These are phyloP conservation scores for Micropoecilia bifurca DNA, from an alignment of 2,797 vertebrate species.

Conservation along the genomic window DNA sequence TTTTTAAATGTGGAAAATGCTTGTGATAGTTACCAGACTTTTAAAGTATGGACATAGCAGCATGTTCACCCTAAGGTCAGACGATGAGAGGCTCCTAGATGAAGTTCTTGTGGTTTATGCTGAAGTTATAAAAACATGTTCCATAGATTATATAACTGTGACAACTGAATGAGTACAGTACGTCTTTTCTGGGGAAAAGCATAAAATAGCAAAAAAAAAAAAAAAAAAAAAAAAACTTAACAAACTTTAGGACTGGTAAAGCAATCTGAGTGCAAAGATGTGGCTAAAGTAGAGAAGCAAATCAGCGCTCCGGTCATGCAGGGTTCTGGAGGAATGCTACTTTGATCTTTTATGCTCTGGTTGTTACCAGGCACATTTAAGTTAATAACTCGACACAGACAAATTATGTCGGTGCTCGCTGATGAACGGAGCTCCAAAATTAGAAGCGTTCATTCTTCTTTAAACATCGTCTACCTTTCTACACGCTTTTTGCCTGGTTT, in stretches of 20 bases:
- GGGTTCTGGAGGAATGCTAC: not conserved
- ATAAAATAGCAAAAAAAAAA: too few species aligned
- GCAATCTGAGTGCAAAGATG: not conserved
- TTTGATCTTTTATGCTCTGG: not conserved
- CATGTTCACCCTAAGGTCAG: not conserved
- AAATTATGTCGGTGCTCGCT: not conserved
- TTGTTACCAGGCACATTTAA: not conserved
- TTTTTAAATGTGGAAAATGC: slow-evolving; percentile 2
- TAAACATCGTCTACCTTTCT: not conserved
- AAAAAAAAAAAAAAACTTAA: not conserved
- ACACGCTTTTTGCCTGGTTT: not conserved
- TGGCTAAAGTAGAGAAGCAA: not conserved
- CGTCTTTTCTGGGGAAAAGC: not conserved
- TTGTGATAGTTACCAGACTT: not conserved
- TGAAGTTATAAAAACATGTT: not conserved
- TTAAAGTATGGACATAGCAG: not conserved
- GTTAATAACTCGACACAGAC: not conserved
- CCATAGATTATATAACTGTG: not conserved
- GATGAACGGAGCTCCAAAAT: not conserved
- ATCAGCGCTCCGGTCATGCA: not conserved
- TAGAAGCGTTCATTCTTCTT: not conserved
- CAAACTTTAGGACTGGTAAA: not conserved
- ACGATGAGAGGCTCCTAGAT: not conserved
- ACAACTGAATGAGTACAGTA: not conserved
- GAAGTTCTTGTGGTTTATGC: not conserved